Base-by-base conservation (phyloP, 2,113 vertebrate species). In the Galemys pyrenaicus region DNA sequence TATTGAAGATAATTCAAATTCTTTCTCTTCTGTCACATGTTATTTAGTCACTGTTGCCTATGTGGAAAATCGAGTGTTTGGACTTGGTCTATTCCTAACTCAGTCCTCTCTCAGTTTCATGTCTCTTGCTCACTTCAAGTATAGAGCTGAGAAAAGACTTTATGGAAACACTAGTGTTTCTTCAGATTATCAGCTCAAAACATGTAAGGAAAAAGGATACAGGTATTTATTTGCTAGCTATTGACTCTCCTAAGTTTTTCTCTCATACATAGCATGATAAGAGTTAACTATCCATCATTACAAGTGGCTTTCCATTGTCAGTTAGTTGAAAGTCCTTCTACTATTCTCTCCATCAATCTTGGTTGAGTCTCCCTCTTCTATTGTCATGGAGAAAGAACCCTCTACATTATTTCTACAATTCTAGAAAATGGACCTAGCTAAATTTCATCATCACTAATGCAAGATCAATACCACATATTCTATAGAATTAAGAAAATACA, bases 401-500 rank as follows among this genome's bases (percentile, higher is more conserved):
- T 87, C 30, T 92, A 83, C 35, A 32, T 96, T 97, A 83, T 84
- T 94, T 88, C 74, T 71, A 62, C 35, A 39, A 30, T 88, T 96
- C 95, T 95, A 95, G 80, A 95, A 94, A 88, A 82, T 85, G 62
- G 85, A 96, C 54, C 60, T 92, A 68, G 60, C 37, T 71, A 84
- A 90, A 74, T 62, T 68, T 96, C 92, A 92, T 39, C 96, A 81
- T 96, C 92, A 79, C 26, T 91, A 85, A 96, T 95, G 84, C 79
- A 92, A 96, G 35, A 71, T 70, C 87, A 73, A 90, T 96, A 96
- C 92, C 81, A 77, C 88, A 39, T 91, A 64, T 70, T 94, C 51
- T 83, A 30, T 8, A 89, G 87, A 97, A 96, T 89, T 86, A 80
- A 83, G 56, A 77, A 81, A 80, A 84, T n/a, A 77, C 11, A 82